Percentiles rank a stretch among this genome's conserved stretches.
These are phyloP conservation scores for Eidolon helvum DNA, from an alignment of 2,113 vertebrate genomes.

Conservation along the genomic window DNA sequence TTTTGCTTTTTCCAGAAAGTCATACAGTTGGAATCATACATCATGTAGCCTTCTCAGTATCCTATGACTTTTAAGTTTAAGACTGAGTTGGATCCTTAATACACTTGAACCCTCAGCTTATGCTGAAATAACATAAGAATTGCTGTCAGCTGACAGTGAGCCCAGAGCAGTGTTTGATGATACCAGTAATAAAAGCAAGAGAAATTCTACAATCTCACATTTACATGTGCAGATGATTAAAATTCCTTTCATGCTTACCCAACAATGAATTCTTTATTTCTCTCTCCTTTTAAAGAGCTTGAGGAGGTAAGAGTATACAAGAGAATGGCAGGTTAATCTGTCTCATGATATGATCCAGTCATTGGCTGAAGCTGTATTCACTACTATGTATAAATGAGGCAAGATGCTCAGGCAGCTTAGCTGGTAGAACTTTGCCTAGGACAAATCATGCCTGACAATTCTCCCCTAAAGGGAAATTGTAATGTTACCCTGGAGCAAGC, in stretches of 20 bases:
- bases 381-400: background rate
- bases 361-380: background rate
- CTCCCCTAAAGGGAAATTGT: background rate
- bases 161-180: background rate
- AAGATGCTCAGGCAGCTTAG: background rate
- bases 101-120: background rate
- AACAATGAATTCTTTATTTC: slow-evolving; percentile 64
- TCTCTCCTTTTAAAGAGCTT: slow-evolving; percentile 6
- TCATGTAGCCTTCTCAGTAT: background rate
- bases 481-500: background rate
- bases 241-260: slow-evolving; percentile 50
- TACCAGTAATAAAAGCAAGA: slow-evolving; percentile 28
- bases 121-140: background rate
- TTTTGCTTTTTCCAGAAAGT: background rate
- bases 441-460: background rate
- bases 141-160: background rate
- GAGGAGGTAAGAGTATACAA: slow-evolving; percentile 28
- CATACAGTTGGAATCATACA: background rate
- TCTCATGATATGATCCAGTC: background rate
- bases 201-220: slow-evolving; percentile 1
- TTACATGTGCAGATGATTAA: slow-evolving; percentile 63
- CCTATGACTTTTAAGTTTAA: background rate
- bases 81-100: background rate
- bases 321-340: background rate
- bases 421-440: background rate